Percentiles rank a stretch among this genome's conserved stretches.
Conservation (phyloP, 2,797 vertebrate species). For the Anolis apletophallus region DNA sequence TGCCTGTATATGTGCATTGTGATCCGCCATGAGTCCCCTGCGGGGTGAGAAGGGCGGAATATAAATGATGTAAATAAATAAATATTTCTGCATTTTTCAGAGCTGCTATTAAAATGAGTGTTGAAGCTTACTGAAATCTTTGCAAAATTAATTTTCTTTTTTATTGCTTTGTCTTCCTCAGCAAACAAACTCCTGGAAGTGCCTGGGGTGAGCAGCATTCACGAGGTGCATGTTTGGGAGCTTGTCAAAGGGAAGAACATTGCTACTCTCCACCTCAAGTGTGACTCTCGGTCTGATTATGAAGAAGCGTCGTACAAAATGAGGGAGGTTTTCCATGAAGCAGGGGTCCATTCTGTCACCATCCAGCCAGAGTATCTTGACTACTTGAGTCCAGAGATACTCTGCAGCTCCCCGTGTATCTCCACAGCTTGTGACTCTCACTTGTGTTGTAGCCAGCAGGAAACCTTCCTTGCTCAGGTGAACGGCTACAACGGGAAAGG, state of each 20-base stretch:
- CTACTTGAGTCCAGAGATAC: constrained; percentile 44
- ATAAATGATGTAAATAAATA: too few species aligned
- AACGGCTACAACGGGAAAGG: constrained; percentile 68
- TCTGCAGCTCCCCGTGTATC: constrained; percentile 78
- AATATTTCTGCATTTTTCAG: not conserved
- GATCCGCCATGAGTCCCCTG: too few species aligned
- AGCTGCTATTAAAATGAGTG: not conserved
- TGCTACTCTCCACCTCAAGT: constrained; percentile 84
- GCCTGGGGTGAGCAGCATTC: constrained; percentile 79
- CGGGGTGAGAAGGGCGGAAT: too few species aligned
- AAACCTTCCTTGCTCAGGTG: constrained; percentile 31
- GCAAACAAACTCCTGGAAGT: constrained; percentile 76
- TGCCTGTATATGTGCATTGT: too few species aligned
- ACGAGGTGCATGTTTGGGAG: constrained; percentile 86
- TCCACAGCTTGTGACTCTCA: constrained; percentile 72
- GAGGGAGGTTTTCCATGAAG: constrained; percentile 80
- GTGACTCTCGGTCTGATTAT: constrained; percentile 65
- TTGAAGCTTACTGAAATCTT: not conserved
- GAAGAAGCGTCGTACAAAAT: constrained; percentile 70
- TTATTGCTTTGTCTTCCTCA: constrained; percentile 61
- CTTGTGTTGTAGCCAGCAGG: constrained; percentile 78
- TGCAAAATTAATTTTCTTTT: constrained; percentile 39
- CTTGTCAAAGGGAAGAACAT: constrained; percentile 82
- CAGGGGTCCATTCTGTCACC: constrained; percentile 84
- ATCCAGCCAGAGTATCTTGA: constrained; percentile 81